These are phyloP conservation scores for Pyrrhia umbra DNA, from an alignment of 2,888 invertebrate species.

Conservation along the genomic window DNA sequence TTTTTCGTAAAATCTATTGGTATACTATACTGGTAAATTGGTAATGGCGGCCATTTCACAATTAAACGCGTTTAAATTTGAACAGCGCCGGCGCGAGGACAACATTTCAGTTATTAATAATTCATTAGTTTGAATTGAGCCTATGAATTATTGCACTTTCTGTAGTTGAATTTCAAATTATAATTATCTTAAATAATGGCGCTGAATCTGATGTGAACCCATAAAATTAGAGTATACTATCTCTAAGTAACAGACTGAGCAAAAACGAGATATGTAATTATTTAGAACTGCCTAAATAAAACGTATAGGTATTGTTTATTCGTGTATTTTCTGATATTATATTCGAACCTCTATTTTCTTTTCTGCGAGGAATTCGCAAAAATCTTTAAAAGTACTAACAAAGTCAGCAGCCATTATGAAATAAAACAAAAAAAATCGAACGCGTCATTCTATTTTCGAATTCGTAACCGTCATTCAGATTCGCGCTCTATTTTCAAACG, in stretches of 20 bases:
- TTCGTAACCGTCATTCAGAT: constrained; percentile 39
- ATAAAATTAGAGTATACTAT: neutral
- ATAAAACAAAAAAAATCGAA: neutral
- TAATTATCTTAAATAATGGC: constrained; percentile 2
- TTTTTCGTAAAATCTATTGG: too few relatives aligned
- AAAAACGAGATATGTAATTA: neutral
- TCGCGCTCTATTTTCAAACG: constrained; percentile 32
- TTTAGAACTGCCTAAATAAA: neutral
- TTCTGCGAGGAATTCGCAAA: too few relatives aligned
- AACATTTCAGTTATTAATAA: constrained; percentile 38
- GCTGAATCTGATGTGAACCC: neutral
- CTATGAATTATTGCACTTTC: constrained; percentile 29
- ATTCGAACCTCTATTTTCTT: too few relatives aligned
- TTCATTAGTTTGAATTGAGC: constrained; percentile 33
- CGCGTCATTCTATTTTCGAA: constrained; percentile 17
- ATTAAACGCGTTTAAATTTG: constrained; percentile 25
- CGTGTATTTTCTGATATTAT: neutral
- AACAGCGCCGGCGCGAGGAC: constrained; percentile 25
- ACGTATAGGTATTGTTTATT: neutral
- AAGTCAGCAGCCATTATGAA: neutral
- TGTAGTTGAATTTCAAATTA: constrained; percentile 41
- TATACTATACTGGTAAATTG: constrained; percentile 32
- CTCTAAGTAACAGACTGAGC: neutral
- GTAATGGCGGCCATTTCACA: constrained; percentile 36
- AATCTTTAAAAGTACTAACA: neutral